These are phyloP conservation scores for Hirtodrosophila duncani DNA, from an alignment of 2,888 invertebrate genomes.

Conservation along the genomic window DNA sequence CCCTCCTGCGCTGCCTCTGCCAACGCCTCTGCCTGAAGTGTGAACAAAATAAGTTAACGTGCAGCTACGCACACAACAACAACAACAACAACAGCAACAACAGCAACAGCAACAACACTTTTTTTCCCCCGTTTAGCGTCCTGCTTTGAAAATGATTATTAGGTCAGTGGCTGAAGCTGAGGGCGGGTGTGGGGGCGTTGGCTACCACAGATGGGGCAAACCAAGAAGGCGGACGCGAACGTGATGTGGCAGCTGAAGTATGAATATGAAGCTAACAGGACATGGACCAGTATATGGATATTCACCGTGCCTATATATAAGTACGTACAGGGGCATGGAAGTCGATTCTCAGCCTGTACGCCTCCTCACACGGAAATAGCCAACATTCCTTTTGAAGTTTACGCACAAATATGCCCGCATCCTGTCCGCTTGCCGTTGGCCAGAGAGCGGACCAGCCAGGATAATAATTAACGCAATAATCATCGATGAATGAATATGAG, in stretches of 20 bases:
- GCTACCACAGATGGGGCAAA: not conserved
- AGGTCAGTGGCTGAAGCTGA: conserved; percentile 53
- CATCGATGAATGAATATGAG: conserved; percentile 66
- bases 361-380: conserved; percentile 66
- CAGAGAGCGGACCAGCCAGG: conserved; percentile 31
- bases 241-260: conserved; percentile 8
- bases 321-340: too few species aligned
- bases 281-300: too few species aligned
- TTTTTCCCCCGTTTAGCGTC: conserved; percentile 20
- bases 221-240: conserved; percentile 2
- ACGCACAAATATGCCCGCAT: conserved; percentile 62
- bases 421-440: not conserved
- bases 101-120: conserved; percentile 24
- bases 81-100: conserved; percentile 10
- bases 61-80: too few species aligned
- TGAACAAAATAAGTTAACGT: conserved; percentile 27
- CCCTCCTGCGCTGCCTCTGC: not conserved
- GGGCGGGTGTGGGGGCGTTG: conserved; percentile 8
- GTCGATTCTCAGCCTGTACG: too few species aligned
- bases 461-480: conserved; percentile 74
- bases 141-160: conserved; percentile 61
- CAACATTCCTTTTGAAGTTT: conserved; percentile 73
- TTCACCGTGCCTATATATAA: too few species aligned
- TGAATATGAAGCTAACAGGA: too few species aligned
- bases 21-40: conserved; percentile 12